phyloP scores from a whole-genome alignment of 2,888 invertebrate species.

The Rapana venosa region DNA sequence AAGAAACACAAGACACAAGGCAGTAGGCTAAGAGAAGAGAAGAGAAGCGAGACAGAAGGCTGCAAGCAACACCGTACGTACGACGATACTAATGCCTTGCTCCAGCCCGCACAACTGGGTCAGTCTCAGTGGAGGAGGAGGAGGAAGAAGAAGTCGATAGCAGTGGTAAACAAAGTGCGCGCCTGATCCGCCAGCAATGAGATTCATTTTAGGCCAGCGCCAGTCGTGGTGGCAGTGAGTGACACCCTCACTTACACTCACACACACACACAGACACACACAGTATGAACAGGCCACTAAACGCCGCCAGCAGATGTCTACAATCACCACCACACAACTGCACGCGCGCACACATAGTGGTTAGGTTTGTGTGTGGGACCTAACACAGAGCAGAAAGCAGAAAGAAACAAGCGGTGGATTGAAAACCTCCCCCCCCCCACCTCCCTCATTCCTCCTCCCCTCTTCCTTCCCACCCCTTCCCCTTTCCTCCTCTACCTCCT shows the following conservation, averaged over 20 bases:
- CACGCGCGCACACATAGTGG: conserved; percentile 44
- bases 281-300: conserved; percentile 34
- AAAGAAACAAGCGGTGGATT: conserved; percentile 32
- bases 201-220: conserved; percentile 19
- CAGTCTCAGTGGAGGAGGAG: not conserved
- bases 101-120: not conserved
- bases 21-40: too few relatives aligned
- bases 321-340: conserved; percentile 42
- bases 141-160: conserved; percentile 12
- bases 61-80: not conserved
- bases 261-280: not conserved
- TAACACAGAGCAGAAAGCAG: conserved; percentile 18
- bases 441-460: not conserved
- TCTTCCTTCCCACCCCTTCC: not conserved
- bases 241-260: not conserved
- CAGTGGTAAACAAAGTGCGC: conserved; percentile 28
- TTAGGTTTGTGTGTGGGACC: conserved; percentile 36
- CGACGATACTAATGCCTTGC: not conserved
- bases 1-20: too few relatives aligned
- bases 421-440: not conserved
- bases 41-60: not conserved
- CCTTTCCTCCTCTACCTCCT: not conserved
- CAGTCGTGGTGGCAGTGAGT: conserved; percentile 5
- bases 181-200: conserved; percentile 9
- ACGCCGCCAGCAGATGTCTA: conserved; percentile 34